Conservation (phyloP, 2,113 vertebrate species). For the Limnothrissa miodon region DNA sequence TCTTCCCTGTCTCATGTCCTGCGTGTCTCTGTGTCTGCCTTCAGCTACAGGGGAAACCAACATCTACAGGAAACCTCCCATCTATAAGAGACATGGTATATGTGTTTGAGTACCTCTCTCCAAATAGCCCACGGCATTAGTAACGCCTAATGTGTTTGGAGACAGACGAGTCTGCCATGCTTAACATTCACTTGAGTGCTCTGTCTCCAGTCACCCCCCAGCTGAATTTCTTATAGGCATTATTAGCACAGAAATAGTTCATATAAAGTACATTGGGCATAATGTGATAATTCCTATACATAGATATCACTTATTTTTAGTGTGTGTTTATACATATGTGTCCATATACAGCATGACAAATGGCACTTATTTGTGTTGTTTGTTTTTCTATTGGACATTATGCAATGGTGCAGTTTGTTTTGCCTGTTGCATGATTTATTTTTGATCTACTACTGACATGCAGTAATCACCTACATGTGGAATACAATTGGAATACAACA, state of each 20-base stretch:
- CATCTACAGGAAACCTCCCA: conserved; percentile 94
- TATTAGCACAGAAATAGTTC: background rate
- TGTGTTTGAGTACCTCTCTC: conserved; percentile 32
- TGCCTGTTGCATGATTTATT: background rate
- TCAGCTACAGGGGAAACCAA: conserved; percentile 85
- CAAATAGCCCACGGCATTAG: background rate
- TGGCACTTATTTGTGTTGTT: background rate
- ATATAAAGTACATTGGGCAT: background rate
- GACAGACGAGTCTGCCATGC: background rate
- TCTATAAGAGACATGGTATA: conserved; percentile 93
- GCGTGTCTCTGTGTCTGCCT: conserved; percentile 51
- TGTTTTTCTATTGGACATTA: background rate
- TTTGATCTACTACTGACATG: background rate
- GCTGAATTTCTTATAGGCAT: background rate
- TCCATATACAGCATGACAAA: background rate
- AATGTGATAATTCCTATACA: background rate
- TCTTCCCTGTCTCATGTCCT: conserved; percentile 15
- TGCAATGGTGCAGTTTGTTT: background rate
- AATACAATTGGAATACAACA: background rate
- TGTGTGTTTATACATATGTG: background rate
- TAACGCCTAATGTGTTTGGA: background rate
- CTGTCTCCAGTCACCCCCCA: conserved; percentile 2
- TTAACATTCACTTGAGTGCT: background rate
- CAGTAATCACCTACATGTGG: background rate
- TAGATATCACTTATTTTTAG: too few relatives aligned